phyloP scores from a whole-genome alignment of 2,888 invertebrate species.

The Pandemis corylana region DNA sequence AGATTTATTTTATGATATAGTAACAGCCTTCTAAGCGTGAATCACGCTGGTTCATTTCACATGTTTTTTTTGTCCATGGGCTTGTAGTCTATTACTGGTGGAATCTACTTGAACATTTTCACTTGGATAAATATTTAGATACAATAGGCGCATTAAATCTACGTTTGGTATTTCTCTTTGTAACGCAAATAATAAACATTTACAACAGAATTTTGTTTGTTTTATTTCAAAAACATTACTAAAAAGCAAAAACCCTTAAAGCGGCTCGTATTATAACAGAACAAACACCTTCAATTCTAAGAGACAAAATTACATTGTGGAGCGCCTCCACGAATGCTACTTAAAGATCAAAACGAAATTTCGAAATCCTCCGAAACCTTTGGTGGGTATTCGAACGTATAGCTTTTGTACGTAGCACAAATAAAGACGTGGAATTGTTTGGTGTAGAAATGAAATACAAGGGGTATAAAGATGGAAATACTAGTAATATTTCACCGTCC shows the following conservation, averaged over 20 bases:
- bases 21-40: too few relatives aligned
- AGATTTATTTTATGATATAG: too few relatives aligned
- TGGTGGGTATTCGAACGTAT: conserved; percentile 24
- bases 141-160: too few relatives aligned
- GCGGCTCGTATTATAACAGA: not conserved
- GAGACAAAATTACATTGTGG: conserved; percentile 1
- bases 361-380: conserved; percentile 28
- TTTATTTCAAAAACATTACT: too few relatives aligned
- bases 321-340: conserved; percentile 3
- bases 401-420: conserved; percentile 29
- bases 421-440: conserved; percentile 31
- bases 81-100: too few relatives aligned
- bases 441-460: conserved; percentile 33
- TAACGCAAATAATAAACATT: too few relatives aligned
- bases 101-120: too few relatives aligned
- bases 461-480: conserved; percentile 25
- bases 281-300: conserved; percentile 3
- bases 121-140: too few relatives aligned
- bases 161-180: too few relatives aligned
- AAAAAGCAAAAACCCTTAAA: not conserved
- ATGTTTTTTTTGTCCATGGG: too few relatives aligned
- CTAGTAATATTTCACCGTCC: conserved; percentile 25
- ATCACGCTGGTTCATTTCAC: too few relatives aligned
- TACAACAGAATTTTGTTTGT: too few relatives aligned
- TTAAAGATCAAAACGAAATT: conserved; percentile 32